These are phyloP conservation scores for Mythimna loreyi DNA, from an alignment of 2,888 invertebrate genomes.

Conservation along the genomic window DNA sequence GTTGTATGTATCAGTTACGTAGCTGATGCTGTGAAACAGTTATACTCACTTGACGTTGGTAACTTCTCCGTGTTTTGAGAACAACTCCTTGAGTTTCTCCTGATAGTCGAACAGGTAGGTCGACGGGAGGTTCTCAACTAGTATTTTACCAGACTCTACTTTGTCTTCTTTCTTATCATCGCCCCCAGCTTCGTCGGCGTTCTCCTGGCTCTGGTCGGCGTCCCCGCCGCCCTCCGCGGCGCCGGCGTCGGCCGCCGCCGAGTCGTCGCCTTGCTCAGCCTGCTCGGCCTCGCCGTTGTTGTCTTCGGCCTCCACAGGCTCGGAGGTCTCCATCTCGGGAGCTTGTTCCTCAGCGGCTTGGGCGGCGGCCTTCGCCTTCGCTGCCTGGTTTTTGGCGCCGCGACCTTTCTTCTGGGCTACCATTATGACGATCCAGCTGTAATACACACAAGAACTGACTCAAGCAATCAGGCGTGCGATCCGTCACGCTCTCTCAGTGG, in stretches of 20 bases:
- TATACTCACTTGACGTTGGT: slow-evolving; percentile 83
- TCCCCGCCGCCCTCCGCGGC: slow-evolving; percentile 64
- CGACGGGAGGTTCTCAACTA: slow-evolving; percentile 87
- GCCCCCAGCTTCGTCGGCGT: slow-evolving; percentile 72
- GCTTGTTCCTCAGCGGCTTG: slow-evolving; percentile 76
- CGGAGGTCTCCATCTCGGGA: slow-evolving; percentile 72
- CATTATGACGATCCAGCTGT: slow-evolving; percentile 76
- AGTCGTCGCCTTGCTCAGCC: slow-evolving; percentile 73
- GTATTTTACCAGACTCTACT: slow-evolving; percentile 88
- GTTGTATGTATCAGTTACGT: slow-evolving; percentile 53
- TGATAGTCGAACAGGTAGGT: slow-evolving; percentile 88
- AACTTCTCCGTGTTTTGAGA: slow-evolving; percentile 87
- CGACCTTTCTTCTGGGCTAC: slow-evolving; percentile 88
- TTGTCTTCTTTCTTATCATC: slow-evolving; percentile 85
- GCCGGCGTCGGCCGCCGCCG: slow-evolving; percentile 58
- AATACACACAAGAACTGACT: slow-evolving; percentile 63
- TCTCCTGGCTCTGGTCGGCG: slow-evolving; percentile 70
- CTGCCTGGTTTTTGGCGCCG: slow-evolving; percentile 83
- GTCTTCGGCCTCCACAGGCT: slow-evolving; percentile 75
- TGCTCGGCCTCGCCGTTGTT: slow-evolving; percentile 83
- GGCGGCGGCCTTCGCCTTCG: slow-evolving; percentile 80
- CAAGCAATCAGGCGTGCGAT: slow-evolving; percentile 59
- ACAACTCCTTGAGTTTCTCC: slow-evolving; percentile 88
- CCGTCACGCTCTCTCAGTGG: slow-evolving; percentile 65
- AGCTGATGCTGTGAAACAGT: slow-evolving; percentile 10